A percentile compares a stretch with the other conserved stretches of the same genome.
Evolutionary conservation across 2,113 vertebrate species (phyloP).

Genomic region (Mustelus asterias): DNA sequence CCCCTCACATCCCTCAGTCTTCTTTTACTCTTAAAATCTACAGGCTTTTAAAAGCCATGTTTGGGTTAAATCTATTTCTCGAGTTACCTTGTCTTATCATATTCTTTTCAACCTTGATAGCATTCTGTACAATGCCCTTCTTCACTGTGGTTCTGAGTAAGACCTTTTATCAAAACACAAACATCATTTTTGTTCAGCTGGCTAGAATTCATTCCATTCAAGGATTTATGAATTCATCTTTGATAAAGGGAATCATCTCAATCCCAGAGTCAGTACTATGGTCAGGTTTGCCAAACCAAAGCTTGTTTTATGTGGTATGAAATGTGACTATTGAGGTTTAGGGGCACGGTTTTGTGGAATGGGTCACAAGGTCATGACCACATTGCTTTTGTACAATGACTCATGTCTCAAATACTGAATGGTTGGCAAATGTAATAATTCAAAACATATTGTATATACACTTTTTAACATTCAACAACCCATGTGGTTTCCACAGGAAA

Average conservation of each 20-base stretch:
- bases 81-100: neutral
- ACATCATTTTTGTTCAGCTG: neutral
- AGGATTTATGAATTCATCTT: neutral
- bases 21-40: neutral
- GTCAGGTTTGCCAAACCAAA: neutral
- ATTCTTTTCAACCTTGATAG: neutral
- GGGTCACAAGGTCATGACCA: neutral
- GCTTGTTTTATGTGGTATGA: neutral
- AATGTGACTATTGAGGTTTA: neutral
- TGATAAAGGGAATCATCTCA: neutral
- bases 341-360: neutral
- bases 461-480: conserved; percentile 2
- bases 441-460: neutral
- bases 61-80: neutral
- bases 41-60: neutral
- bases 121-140: neutral
- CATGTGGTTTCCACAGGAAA: neutral
- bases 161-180: neutral
- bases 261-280: neutral
- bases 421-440: neutral
- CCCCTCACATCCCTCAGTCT: neutral
- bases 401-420: neutral
- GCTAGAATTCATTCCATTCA: neutral
- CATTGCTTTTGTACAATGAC: conserved; percentile 1
- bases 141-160: neutral